Base-by-base conservation (phyloP, 2,797 vertebrate genomes). In the Paedocypris micromegethes region DNA sequence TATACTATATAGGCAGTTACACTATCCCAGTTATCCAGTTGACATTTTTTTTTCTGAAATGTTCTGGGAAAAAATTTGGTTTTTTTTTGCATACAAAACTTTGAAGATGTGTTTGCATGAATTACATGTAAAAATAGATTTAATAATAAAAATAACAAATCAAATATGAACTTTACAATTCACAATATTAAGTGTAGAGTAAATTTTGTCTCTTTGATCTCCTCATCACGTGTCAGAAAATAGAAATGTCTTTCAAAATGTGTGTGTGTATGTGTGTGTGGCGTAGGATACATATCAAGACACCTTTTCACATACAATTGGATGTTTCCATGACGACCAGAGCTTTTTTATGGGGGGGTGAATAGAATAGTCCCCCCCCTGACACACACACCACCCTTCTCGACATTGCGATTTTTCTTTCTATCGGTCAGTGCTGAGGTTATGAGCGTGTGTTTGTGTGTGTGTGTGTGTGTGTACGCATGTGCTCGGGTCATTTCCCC, bases 241-340 rank as follows among this genome's bases (percentile, higher is more conserved):
- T 39, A 42, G 43, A 38, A 64, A 38, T 46, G 38, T 51, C 58
- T 65, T 38, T 40, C 65, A 58, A 7, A 67, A 59, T 57, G 57
- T 58, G 56, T 58, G 46, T 59, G 53, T 64, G 64, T 71, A 58
- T 62, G 59, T 53, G 47, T 61, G 62, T 57, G 53, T 53, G 43
- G 49, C 51, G 47, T 5, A 47, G 58, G 63, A 47, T 40, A 66
- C 58, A 64, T 56, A 62, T 9, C 50, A 72, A 47, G 46, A 59
- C 60, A 66, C 52, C 37, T 64, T 54, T 72, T 57, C 54, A 72
- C 8, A 57, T 46, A 77, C 64, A 57, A 66, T 65, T 8, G 63
- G 38, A 59, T n/a, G 71, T 80, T 80, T 66, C 79, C 64, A 80
- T 80, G 73, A 70, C 64, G 75, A 83, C 74, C 61, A 64, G 78